Evolutionary conservation across 1,140 invertebrate species (phyloP).

Genomic region (Macrosteles quadrilineatus): DNA sequence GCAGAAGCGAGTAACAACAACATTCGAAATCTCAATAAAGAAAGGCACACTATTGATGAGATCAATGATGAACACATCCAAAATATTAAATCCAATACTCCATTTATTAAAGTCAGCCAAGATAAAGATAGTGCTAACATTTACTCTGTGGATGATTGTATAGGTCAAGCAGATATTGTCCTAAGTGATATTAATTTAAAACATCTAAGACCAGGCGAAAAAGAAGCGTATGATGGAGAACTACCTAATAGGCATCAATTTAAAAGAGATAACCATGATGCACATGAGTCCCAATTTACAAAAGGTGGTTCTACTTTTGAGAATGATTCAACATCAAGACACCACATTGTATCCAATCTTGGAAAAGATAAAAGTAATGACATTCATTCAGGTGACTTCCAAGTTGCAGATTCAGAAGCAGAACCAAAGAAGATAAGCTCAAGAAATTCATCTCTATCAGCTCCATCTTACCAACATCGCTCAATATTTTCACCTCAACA

Average conservation of each 20-base stretch:
- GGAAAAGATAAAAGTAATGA: conserved; percentile 33
- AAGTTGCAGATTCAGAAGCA: conserved; percentile 26
- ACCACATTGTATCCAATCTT: conserved; percentile 31
- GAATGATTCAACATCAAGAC: not conserved
- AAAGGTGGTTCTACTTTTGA: not conserved
- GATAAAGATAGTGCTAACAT: too few species aligned
- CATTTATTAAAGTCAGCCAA: too few species aligned
- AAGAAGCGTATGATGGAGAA: not conserved
- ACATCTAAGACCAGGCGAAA: not conserved
- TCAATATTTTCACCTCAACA: conserved; percentile 73
- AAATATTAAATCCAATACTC: too few species aligned
- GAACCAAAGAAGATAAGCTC: conserved; percentile 42
- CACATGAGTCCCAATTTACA: not conserved
- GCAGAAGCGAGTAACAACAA: not conserved
- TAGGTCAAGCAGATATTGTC: not conserved
- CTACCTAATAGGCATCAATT: not conserved
- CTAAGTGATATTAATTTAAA: not conserved
- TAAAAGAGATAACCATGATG: not conserved
- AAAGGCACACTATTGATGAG: too few species aligned
- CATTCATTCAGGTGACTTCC: conserved; percentile 29
- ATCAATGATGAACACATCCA: too few species aligned
- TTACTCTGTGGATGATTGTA: too few species aligned
- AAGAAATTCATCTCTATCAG: conserved; percentile 39
- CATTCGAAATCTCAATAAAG: not conserved
- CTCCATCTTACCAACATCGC: conserved; percentile 53